Evolutionary conservation across 2,797 vertebrate genomes (phyloP).

Genomic region (Phoxinus dragarum): DNA sequence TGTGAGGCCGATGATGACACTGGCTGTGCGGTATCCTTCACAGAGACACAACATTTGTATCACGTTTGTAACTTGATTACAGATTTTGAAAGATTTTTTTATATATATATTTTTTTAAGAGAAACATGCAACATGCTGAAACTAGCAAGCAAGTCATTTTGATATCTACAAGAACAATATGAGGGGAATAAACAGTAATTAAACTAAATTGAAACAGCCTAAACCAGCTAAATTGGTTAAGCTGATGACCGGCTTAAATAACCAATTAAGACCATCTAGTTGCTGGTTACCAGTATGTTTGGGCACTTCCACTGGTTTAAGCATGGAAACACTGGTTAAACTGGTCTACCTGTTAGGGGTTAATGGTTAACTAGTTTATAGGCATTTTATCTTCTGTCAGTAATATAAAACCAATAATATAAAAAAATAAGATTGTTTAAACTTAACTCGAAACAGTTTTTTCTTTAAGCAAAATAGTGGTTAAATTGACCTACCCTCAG

Average conservation of each 20-base stretch:
- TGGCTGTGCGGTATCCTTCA: slow-evolving; percentile 93
- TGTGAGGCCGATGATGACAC: slow-evolving; percentile 97
- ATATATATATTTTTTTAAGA: neutral
- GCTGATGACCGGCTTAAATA: neutral
- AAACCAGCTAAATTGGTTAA: neutral
- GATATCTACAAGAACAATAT: neutral
- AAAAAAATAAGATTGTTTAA: neutral
- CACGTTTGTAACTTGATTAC: neutral
- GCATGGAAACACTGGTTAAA: neutral
- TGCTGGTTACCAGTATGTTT: neutral
- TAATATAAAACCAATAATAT: neutral
- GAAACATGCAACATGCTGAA: neutral
- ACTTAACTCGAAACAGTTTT: neutral
- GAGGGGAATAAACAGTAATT: neutral
- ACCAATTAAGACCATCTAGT: neutral
- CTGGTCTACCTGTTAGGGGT: neutral
- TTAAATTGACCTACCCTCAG: slow-evolving; percentile 78
- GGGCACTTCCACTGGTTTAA: neutral
- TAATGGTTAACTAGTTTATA: neutral
- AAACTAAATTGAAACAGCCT: neutral
- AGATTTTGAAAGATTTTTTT: neutral
- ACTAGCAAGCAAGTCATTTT: neutral
- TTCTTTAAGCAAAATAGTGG: neutral
- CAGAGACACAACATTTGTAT: slow-evolving; percentile 39
- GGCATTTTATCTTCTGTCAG: neutral